Base-by-base conservation (phyloP, 2,113 vertebrate species). In the Cinclus cinclus region DNA sequence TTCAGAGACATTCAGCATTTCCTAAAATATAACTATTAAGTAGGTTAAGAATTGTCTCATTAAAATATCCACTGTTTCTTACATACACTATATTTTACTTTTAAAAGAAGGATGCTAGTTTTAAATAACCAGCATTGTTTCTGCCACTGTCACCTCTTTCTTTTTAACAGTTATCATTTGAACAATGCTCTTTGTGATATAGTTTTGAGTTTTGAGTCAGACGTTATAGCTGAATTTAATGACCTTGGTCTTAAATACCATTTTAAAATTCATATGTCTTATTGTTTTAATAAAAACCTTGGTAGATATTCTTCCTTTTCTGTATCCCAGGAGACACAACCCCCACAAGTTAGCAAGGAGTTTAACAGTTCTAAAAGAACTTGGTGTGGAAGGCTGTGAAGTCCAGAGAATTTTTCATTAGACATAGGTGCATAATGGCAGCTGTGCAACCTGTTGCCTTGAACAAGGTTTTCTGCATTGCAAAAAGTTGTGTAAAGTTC, bases 11-110 rank as follows among this genome's bases (percentile, higher is more conserved):
- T 87, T 74, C 65, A 77, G 1, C 19, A 78, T 65, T 85, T 94
- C 75, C 23, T 84, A 87, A 95, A 94, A 91, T 77, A 83, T 42
- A 70, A 58, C 79, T 71, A 62, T 71, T 87, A 96, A 92, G 47
- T 92, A 63, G 89, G 83, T 87, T 91, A 94, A 65, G 11, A 42
- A 46, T 68, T 69, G 11, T 85, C 31, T 94, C 42, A 78, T 90
- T 77, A 91, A 92, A 70, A 77, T 87, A 92, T 9, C 23, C 13
- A 39, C 20, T 37, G 7, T 80, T 91, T 68, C 39, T 69, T 78
- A 85, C 20, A 59, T 14, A 47, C 31, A 14, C 0, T 64, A 4
- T 24, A 18, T 1, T 53, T 63, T 37, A 42, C 8, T 81, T 62
- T 74, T 49, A 13, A 56, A 73, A 87, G 8, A 55, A 64, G 1